Evolutionary conservation across 2,113 vertebrate species (phyloP), one percentile per base, ranked within the genome.

Genomic region (Pluvialis apricaria): DNA sequence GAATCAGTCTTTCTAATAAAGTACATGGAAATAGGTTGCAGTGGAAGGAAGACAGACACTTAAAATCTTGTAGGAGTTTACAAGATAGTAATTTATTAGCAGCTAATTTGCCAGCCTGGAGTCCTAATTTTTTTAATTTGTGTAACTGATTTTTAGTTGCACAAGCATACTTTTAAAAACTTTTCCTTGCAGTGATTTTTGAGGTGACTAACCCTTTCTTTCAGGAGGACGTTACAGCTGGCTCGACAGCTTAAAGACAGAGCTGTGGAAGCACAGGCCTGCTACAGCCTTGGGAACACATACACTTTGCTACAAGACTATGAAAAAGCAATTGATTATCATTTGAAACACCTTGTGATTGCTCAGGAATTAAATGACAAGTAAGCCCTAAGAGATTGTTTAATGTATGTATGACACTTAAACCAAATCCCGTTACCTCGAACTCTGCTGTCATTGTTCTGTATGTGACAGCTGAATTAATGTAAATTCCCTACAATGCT

Each of bases 231-330:
- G 0, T 94, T 99, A 47, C 98, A 99, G 70, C 97, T 99, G 96
- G 99, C 99, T 4, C 98, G 99, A 65, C 99, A 99, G 97, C 95
- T 99, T 75, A 99, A 99, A 91, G 99, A 99, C 95, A 98, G 99
- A 79, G 99, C 99, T 1, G 99, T 99, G 82, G 99, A 99, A 96
- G 99, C 99, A 1, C 99, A 99, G 98, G 99, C 99, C 82, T 99
- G 99, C 93, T 99, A 99, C 96, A 99, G 99, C 86, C 98, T 99
- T 29, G 99, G 99, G 9, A 99, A 99, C 98, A 99, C 99, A 0
- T 99, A 99, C 91, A 99, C 99, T 4, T 97, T 99, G 60, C 99
- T 99, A 32, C 99, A 99, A 75, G 99, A 99, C 97, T 99, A 99
- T 16, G 99, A 99, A 95, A 98, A 98, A 95, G 99, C 99, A 61